Evolutionary conservation across 2,113 vertebrate genomes (phyloP).

Genomic region (Gallinago jamesoni): DNA sequence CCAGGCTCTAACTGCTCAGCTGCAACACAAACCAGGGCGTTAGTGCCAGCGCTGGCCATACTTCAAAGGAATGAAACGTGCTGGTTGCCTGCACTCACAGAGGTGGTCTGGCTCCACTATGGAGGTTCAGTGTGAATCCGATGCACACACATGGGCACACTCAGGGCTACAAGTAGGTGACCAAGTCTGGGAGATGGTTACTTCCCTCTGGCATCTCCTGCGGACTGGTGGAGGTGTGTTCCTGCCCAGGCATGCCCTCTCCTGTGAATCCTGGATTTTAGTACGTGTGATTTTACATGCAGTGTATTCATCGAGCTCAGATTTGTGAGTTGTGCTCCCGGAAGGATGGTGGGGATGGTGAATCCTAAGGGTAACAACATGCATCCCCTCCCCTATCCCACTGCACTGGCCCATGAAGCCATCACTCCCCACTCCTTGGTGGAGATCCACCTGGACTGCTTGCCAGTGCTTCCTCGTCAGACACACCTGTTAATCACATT

Average conservation of each 20-base stretch:
- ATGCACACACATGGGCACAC: fast-evolving
- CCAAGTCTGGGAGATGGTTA: background rate
- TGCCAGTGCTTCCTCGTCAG: background rate
- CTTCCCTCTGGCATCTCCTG: background rate
- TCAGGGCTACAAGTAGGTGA: background rate
- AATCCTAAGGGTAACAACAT: background rate
- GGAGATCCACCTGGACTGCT: background rate
- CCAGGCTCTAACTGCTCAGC: background rate
- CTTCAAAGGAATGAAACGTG: background rate
- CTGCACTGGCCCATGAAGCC: background rate
- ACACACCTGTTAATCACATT: background rate
- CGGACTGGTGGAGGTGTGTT: background rate
- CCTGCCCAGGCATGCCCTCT: background rate
- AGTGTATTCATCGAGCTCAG: background rate
- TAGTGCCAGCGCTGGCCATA: fast-evolving
- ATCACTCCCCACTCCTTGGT: background rate
- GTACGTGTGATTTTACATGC: background rate
- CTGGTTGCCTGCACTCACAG: background rate
- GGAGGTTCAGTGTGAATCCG: background rate
- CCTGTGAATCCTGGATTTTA: background rate
- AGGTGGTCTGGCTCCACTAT: background rate
- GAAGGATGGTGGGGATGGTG: fast-evolving
- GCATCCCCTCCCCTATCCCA: background rate
- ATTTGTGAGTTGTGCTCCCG: background rate
- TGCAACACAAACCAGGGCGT: background rate